A percentile compares a stretch with the other conserved stretches of the same genome.
These are phyloP conservation scores for Periphyllus acericola DNA, from an alignment of 2,888 invertebrate species.

Conservation along the genomic window DNA sequence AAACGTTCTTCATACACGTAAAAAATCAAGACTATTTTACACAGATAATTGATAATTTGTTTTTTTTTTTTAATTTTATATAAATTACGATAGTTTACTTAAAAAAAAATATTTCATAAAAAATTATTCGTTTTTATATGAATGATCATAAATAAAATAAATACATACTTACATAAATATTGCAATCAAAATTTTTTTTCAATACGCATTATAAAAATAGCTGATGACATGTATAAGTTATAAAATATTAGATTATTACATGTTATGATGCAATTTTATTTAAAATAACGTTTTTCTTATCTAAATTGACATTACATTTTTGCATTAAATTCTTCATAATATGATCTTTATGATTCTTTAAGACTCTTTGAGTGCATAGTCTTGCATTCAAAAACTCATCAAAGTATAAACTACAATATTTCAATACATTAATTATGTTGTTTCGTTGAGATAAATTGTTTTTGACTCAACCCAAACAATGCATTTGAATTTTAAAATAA, in stretches of 20 bases:
- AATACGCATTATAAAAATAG: not conserved
- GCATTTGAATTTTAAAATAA: no score
- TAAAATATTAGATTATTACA: not conserved
- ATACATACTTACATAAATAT: not conserved
- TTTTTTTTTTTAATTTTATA: no score
- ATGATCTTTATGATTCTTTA: not conserved
- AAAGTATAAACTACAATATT: not conserved
- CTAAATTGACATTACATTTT: not conserved
- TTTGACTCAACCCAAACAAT: not conserved
- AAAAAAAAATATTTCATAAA: no score
- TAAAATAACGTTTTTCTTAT: not conserved
- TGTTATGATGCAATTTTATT: not conserved
- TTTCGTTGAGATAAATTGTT: not conserved
- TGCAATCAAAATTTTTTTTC: not conserved
- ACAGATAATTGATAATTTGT: no score
- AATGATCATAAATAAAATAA: no score
- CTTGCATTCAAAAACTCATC: not conserved
- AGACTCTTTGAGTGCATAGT: not conserved
- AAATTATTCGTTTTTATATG: no score
- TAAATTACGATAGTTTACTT: no score
- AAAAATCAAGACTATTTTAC: no score
- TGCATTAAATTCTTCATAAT: no score
- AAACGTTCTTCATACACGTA: no score
- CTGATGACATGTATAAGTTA: not conserved
- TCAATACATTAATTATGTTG: not conserved